A percentile compares a stretch with the other conserved stretches of the same genome.
These are phyloP conservation scores for Rhynchomys soricoides DNA, from an alignment of 2,113 vertebrate species.

Conservation along the genomic window DNA sequence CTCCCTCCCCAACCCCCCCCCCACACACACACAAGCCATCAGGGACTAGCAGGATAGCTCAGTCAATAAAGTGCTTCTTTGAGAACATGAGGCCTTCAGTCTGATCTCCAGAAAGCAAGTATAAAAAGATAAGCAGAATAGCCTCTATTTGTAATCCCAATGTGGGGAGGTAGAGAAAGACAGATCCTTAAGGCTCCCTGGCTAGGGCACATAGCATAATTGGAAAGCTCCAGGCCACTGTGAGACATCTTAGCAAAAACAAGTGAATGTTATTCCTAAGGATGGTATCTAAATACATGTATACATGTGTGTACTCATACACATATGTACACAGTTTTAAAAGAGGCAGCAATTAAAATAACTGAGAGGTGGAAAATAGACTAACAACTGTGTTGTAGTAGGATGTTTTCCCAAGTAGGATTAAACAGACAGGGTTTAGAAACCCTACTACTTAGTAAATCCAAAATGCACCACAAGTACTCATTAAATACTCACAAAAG, in stretches of 20 bases:
- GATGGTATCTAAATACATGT: background rate
- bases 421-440: background rate
- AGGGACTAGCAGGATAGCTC: background rate
- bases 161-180: background rate
- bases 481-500: background rate
- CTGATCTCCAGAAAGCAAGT: background rate
- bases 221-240: too few species aligned
- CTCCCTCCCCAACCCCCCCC: background rate
- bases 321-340: background rate
- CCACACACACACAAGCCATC: background rate
- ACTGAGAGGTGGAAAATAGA: background rate
- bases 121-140: background rate
- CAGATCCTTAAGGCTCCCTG: background rate
- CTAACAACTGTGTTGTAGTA: background rate
- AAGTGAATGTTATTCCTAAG: background rate
- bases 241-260: background rate
- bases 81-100: background rate
- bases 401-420: background rate
- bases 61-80: background rate
- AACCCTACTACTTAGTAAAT: background rate
- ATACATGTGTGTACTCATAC: background rate
- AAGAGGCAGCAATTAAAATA: slow-evolving; percentile 8
- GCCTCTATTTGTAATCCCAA: background rate
- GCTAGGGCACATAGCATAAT: background rate
- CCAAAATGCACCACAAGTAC: background rate